A percentile compares a stretch with the other conserved stretches of the same genome.
These are phyloP conservation scores for Muricea muricata DNA, from an alignment of 92 coral and sea anemone species.

Conservation along the genomic window DNA sequence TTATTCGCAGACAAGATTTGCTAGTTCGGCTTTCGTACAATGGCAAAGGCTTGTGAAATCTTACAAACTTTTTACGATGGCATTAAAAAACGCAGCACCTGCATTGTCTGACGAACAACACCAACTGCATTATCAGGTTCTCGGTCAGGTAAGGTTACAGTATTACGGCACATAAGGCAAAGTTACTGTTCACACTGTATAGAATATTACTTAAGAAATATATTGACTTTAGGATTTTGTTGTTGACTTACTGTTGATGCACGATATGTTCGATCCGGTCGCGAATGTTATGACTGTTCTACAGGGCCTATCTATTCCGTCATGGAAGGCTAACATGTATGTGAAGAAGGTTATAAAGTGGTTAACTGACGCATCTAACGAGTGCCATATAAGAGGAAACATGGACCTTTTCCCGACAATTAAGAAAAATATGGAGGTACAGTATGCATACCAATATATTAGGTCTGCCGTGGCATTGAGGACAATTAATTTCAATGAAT, in stretches of 20 bases:
- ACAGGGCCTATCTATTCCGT: neutral
- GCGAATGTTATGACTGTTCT: neutral
- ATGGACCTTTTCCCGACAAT: too few relatives aligned
- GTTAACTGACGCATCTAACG: neutral
- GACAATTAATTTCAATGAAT: neutral
- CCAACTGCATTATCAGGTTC: neutral
- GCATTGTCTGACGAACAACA: neutral
- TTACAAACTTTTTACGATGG: neutral
- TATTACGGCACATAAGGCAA: neutral
- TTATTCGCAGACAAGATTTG: neutral
- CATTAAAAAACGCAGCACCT: neutral
- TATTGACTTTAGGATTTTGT: slow-evolving; percentile 19
- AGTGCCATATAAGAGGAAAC: too few relatives aligned
- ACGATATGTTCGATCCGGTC: neutral
- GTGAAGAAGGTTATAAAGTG: neutral
- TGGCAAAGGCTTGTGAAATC: neutral
- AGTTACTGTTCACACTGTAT: too few relatives aligned
- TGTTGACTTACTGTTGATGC: neutral
- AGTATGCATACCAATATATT: too few relatives aligned
- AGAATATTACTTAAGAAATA: too few relatives aligned
- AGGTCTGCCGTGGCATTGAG: too few relatives aligned
- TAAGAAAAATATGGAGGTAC: too few relatives aligned
- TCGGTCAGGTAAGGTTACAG: neutral
- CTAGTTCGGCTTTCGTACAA: neutral
- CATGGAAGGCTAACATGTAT: neutral